These are phyloP conservation scores for Myxocyprinus asiaticus DNA, from an alignment of 2,113 vertebrate genomes.

Conservation along the genomic window DNA sequence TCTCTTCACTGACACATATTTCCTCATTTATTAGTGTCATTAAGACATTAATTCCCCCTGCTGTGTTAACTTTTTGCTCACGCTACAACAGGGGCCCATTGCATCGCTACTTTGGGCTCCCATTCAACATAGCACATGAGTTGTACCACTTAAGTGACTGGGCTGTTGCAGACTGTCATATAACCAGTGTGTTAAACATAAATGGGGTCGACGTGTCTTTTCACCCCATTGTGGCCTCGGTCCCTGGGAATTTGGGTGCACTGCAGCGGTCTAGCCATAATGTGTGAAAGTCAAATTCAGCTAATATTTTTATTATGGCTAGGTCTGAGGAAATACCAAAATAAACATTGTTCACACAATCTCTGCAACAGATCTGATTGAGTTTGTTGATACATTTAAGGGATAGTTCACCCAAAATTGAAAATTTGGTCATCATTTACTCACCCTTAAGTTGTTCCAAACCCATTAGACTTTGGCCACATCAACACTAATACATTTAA, in stretches of 20 bases:
- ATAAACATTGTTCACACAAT: not conserved
- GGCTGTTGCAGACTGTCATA: conserved; percentile 58
- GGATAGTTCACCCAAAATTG: too few species aligned
- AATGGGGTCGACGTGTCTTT: conserved; percentile 61
- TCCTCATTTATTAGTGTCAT: conserved; percentile 81
- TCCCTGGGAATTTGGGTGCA: conserved; percentile 26
- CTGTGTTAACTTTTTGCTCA: conserved; percentile 74
- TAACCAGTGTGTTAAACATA: conserved; percentile 63
- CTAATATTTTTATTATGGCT: conserved; percentile 49
- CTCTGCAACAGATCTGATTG: too few species aligned
- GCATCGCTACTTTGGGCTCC: conserved; percentile 58
- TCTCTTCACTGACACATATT: conserved; percentile 74
- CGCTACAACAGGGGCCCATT: conserved; percentile 59
- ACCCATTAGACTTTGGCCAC: too few species aligned
- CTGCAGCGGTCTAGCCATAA: conserved; percentile 51
- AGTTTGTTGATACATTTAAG: conserved; percentile 21
- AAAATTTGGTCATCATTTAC: too few species aligned
- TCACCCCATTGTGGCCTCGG: not conserved
- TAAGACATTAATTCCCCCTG: conserved; percentile 76
- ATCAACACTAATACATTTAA: too few species aligned
- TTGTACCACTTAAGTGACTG: conserved; percentile 63
- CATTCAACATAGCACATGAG: conserved; percentile 60
- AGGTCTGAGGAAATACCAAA: not conserved
- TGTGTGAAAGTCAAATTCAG: conserved; percentile 65
- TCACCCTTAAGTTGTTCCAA: too few species aligned